Evolutionary conservation across 2,888 invertebrate species (phyloP), one percentile per base, ranked within the genome.

Genomic region (Chouioia cunea): DNA sequence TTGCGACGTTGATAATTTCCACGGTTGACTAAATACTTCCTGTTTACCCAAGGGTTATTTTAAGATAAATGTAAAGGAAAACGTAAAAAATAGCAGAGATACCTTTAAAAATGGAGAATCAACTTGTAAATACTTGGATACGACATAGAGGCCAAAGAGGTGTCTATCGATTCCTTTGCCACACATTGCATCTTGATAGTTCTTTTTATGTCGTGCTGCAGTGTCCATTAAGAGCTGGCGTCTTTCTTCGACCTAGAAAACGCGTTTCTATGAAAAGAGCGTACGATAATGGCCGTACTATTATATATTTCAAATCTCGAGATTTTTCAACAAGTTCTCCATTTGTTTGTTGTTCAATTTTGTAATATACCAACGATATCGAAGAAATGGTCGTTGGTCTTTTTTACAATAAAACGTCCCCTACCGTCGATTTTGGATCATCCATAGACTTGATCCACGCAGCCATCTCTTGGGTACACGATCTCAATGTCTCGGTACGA

Each of bases 111-210:
- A 98, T 16, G 97, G 97, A 50, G 97, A 97, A 76, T 98, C 97
- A 12, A 96, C 91, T 86, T 98, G 97, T 75, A 99, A 89, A 86
- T 99, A 99, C 86, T 97, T 97, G 68, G 97, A 97, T 69, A 99
- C 95, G 46, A 99, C 98, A 86, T 99, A 99, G 15, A 99, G 89
- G 82, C 97, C 98, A 89, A 99, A 99, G 57, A 99, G 88, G 86
- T 99, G 99, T 58, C 99, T 90, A 87, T 99, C 99, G 79, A 99
- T 97, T 75, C 99, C 99, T 80, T 92, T 92, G 6, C 99, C 99
- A 67, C 96, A 94, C 99, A 99, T 99, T 12, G 99, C 97, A 87
- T 98, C 95, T 82, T 97, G 95, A 87, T 97, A 98, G 54, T 92
- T 93, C 71, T 89, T 87, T 86, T 98, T 98, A 88, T 99, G 99